A percentile compares a stretch with the other conserved stretches of the same genome.
Evolutionary conservation across 1,140 invertebrate genomes (phyloP).

Genomic region (Hormaphis cornu): DNA sequence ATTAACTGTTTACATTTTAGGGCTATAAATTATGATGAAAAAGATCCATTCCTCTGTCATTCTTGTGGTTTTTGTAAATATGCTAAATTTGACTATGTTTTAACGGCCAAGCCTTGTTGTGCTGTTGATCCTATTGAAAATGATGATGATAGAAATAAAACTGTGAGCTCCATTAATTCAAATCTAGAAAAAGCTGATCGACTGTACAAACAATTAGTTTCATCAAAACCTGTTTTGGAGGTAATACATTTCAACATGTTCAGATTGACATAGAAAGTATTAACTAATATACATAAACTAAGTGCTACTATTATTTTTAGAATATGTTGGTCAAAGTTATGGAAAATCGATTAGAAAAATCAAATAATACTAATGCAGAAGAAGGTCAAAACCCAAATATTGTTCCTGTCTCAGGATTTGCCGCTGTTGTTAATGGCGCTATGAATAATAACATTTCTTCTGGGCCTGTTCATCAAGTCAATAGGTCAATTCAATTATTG

Average conservation of each 20-base stretch:
- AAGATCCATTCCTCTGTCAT: slow-evolving; percentile 97
- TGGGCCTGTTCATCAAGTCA: slow-evolving; percentile 46
- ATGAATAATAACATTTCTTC: slow-evolving; percentile 35
- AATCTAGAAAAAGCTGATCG: slow-evolving; percentile 89
- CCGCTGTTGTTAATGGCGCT: slow-evolving; percentile 37
- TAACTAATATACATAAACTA: neutral
- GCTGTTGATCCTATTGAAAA: slow-evolving; percentile 94
- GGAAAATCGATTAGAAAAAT: slow-evolving; percentile 56
- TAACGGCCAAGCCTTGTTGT: slow-evolving; percentile 82
- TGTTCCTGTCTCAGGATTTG: slow-evolving; percentile 49
- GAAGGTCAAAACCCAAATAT: slow-evolving; percentile 7
- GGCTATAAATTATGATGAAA: slow-evolving; percentile 98
- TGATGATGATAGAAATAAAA: slow-evolving; percentile 76
- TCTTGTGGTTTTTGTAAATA: slow-evolving; percentile 99
- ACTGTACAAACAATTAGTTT: slow-evolving; percentile 80
- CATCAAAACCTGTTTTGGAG: slow-evolving; percentile 82
- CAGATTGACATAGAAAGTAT: neutral
- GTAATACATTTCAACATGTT: slow-evolving; percentile 41
- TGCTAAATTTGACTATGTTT: slow-evolving; percentile 95
- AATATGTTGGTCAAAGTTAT: slow-evolving; percentile 64
- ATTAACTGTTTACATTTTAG: slow-evolving; percentile 43
- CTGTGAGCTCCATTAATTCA: slow-evolving; percentile 78
- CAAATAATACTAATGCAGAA: slow-evolving; percentile 15
- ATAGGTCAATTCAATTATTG: slow-evolving; percentile 71
- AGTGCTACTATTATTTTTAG: slow-evolving; percentile 39